Evolutionary conservation across 2,797 vertebrate species (phyloP).

Genomic region (Anguilla obscura): DNA sequence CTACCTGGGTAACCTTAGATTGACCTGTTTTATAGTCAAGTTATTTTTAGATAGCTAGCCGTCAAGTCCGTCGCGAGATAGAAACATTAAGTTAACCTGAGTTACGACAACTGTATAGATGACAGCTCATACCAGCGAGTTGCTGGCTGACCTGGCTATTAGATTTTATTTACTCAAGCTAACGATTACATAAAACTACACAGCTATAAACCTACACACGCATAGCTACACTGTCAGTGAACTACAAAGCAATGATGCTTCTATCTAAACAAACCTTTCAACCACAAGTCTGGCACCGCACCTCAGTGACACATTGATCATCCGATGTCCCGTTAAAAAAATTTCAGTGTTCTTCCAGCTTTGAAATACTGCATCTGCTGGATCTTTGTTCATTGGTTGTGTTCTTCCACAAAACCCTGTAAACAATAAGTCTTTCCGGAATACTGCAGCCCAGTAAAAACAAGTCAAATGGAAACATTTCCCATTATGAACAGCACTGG

Average conservation of each 20-base stretch:
- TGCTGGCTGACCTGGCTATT: neutral
- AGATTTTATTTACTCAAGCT: neutral
- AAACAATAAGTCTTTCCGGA: conserved; percentile 20
- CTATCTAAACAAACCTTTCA: neutral
- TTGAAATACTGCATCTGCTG: conserved; percentile 29
- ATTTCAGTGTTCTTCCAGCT: conserved; percentile 41
- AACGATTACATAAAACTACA: neutral
- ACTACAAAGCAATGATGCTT: neutral
- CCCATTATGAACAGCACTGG: conserved; percentile 25
- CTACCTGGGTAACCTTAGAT: neutral
- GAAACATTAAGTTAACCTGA: neutral
- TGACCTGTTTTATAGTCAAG: neutral
- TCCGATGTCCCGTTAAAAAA: conserved; percentile 64
- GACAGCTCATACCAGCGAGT: neutral
- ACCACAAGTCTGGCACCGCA: neutral
- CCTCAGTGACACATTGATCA: conserved; percentile 53
- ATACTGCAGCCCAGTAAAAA: conserved; percentile 15
- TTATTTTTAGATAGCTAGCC: neutral
- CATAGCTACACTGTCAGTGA: neutral
- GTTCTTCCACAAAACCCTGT: conserved; percentile 1
- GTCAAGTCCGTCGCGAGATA: neutral
- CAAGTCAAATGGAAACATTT: conserved; percentile 28
- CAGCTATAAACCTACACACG: neutral
- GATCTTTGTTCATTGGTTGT: conserved; percentile 22
- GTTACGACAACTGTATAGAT: neutral